phyloP scores from a whole-genome alignment of 2,113 vertebrate species.

The Phainopepla nitens region DNA sequence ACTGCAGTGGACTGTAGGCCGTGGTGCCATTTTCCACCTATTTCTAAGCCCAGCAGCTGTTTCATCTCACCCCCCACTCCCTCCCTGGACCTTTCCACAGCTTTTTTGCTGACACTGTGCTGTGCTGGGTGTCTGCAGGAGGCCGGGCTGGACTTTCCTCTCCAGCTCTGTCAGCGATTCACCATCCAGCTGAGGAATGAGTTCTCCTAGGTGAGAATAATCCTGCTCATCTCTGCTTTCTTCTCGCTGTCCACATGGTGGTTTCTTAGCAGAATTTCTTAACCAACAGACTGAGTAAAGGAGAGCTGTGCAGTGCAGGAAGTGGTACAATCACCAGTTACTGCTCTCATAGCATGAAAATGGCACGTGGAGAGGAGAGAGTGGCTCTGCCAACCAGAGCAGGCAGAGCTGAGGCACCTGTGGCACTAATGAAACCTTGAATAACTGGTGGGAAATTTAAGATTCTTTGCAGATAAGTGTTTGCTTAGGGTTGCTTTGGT shows the following conservation, averaged over 20 bases:
- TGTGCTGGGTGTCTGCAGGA: not conserved
- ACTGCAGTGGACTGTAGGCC: not conserved
- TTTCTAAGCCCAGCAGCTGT: not conserved
- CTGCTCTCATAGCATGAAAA: not conserved
- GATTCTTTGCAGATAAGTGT: not conserved
- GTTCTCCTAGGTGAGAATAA: not conserved
- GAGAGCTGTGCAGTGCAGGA: not conserved
- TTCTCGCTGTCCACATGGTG: not conserved
- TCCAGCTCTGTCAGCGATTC: not conserved
- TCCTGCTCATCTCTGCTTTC: not conserved
- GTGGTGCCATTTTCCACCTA: not conserved
- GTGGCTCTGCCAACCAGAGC: not conserved
- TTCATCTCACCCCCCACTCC: not conserved
- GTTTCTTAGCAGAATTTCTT: not conserved
- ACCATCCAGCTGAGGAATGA: not conserved
- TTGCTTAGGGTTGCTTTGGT: not conserved
- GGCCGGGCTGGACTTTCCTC: not conserved
- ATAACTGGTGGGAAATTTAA: not conserved
- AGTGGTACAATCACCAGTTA: accelerated
- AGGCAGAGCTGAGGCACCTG: not conserved
- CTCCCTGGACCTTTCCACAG: not conserved
- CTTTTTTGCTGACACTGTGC: not conserved
- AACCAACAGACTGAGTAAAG: not conserved
- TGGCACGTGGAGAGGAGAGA: accelerated
- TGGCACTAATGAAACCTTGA: not conserved